Evolutionary conservation across 2,888 invertebrate genomes (phyloP).

Genomic region (Eupithecia exiguata): DNA sequence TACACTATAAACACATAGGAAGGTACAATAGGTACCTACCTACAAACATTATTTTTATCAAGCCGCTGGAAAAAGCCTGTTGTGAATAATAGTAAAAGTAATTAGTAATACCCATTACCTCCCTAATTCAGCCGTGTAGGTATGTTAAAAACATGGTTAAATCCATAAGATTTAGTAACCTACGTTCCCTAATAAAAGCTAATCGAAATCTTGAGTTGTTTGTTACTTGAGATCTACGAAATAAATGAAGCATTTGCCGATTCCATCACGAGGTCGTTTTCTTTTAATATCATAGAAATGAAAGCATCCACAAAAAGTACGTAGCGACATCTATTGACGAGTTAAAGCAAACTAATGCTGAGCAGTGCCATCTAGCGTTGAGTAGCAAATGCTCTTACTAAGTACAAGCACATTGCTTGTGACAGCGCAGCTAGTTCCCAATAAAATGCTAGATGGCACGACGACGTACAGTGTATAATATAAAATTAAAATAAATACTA

Average conservation of each 20-base stretch:
- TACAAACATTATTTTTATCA: too few species aligned
- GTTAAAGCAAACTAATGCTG: slow-evolving; percentile 15
- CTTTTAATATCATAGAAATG: not conserved
- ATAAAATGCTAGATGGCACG: slow-evolving; percentile 9
- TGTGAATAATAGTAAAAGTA: too few species aligned
- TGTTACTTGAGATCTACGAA: not conserved
- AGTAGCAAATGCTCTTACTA: slow-evolving; percentile 19
- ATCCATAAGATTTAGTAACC: too few species aligned
- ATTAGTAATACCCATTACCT: not conserved
- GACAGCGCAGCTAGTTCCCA: not conserved
- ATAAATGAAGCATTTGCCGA: not conserved
- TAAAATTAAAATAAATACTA: too few species aligned
- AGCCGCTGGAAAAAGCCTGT: not conserved
- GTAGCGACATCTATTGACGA: slow-evolving; percentile 54
- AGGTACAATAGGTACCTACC: too few species aligned
- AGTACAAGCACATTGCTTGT: not conserved
- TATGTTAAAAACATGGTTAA: too few species aligned
- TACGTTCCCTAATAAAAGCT: not conserved
- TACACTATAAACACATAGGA: too few species aligned
- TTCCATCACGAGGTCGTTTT: not conserved
- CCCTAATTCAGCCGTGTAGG: too few species aligned
- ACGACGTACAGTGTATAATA: not conserved
- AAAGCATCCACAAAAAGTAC: not conserved
- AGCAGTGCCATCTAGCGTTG: slow-evolving; percentile 31
- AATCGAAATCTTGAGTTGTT: not conserved